Conservation (phyloP, 2,888 invertebrate species). For the Odontomyia ornata region DNA sequence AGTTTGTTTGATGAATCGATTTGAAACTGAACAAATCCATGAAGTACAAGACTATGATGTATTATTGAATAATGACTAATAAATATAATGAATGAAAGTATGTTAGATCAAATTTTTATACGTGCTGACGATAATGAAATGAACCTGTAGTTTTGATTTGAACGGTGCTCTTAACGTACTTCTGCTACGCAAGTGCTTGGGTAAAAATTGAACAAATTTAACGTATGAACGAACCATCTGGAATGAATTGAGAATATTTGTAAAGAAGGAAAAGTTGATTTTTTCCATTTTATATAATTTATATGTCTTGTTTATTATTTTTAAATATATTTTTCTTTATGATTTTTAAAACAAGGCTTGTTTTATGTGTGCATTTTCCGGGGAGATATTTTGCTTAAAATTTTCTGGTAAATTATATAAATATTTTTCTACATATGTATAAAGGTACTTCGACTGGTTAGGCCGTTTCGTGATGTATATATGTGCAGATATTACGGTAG, state of each 20-base stretch:
- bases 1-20: not conserved
- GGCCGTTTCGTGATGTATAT: too few species aligned
- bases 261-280: conserved; percentile 30
- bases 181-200: not conserved
- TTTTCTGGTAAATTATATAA: too few species aligned
- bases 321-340: conserved; percentile 41
- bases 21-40: not conserved
- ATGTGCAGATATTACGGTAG: too few species aligned
- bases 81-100: not conserved
- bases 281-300: conserved; percentile 28
- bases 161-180: not conserved
- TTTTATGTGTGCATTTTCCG: not conserved
- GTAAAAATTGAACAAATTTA: not conserved
- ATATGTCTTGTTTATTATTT: conserved; percentile 34
- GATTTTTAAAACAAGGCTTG: conserved; percentile 7
- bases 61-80: conserved; percentile 32
- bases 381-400: too few species aligned
- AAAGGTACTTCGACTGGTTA: too few species aligned
- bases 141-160: not conserved
- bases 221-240: not conserved
- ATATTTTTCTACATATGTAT: too few species aligned
- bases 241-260: conserved; percentile 23
- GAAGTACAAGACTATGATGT: conserved; percentile 20
- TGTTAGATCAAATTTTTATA: conserved; percentile 23
- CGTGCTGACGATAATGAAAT: not conserved